phyloP scores from a whole-genome alignment of 2,113 vertebrate genomes.

The Chunga burmeisteri region DNA sequence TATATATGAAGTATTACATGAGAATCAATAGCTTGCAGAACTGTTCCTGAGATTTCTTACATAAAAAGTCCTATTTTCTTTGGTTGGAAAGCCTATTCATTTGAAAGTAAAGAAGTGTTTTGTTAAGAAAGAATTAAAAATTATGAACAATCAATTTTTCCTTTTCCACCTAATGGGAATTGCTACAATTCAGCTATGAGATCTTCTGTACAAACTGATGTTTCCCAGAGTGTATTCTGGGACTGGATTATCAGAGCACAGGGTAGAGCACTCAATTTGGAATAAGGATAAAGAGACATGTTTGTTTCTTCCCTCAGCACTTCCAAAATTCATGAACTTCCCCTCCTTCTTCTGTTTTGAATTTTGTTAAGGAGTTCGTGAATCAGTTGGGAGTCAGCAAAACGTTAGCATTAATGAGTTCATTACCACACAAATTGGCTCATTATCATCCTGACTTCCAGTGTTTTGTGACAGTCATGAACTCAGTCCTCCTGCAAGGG shows the following conservation, averaged over 20 bases:
- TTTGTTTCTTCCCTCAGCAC: conserved; percentile 12
- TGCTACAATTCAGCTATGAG: neutral
- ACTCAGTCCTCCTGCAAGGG: conserved; percentile 51
- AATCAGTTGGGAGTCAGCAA: conserved; percentile 75
- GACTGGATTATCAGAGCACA: neutral
- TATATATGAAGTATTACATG: neutral
- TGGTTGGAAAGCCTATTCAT: neutral
- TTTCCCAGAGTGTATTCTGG: neutral
- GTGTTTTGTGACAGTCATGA: conserved; percentile 56
- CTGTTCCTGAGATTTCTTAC: neutral
- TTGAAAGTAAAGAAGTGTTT: neutral
- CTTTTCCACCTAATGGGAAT: neutral
- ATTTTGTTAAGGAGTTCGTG: conserved; percentile 64
- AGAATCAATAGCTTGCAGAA: neutral
- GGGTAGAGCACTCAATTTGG: neutral
- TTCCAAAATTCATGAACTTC: conserved; percentile 61
- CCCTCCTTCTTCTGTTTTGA: conserved; percentile 47
- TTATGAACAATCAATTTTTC: neutral
- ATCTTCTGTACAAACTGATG: neutral
- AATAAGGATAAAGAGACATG: neutral
- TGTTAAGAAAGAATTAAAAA: neutral
- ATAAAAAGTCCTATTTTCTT: neutral
- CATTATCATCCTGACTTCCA: conserved; percentile 71
- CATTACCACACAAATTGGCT: conserved; percentile 75
- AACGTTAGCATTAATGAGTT: conserved; percentile 77